Evolutionary conservation across 2,113 vertebrate genomes (phyloP), one percentile per base, ranked within the genome.

Genomic region (Macquaria australasica): DNA sequence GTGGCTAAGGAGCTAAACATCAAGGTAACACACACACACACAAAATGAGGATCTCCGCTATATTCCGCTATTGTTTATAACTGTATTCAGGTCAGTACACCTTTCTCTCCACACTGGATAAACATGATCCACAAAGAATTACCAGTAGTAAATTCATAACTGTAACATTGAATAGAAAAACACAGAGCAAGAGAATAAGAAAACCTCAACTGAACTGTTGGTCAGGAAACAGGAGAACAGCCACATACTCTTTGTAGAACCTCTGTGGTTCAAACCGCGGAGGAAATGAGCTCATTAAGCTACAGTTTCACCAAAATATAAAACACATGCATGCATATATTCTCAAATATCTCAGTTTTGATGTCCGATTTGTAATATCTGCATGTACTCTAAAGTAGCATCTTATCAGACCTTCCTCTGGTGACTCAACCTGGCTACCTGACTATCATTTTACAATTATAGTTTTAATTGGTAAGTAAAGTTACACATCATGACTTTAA

Each of bases 1-100:
- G 97, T 98, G 90, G 98, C 97, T 84, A 98, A 98, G 86, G 97
- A 97, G 74, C 95, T 99, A 43, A 99, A 99, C 90, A 84, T 97
- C 82, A 99, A 99, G 97, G 98, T 99, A 92, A 79, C 45, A 75
- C n/a, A 72, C 50, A 58, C 16, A 73, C 53, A 51, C 59, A 72
- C 55, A 81, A 45, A 66, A 53, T 12, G 2, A n/a, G 53, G 3
- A 6, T 9, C 14, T 9, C 23, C 0, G 0, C 18, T 41, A 16
- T 48, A 31, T 14, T 41, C 8, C 18, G 11, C 39, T 14, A 18
- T 16, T 21, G 7, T 48, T 60, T 8, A 59, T 59, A 21, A 43
- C 14, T 76, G 14, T 14, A 76, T 76, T 51, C 20, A 53, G 1
- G 8, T 39, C 39, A 62, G 16, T 51, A 34, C 23, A 75, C 6